Evolutionary conservation across 2,888 invertebrate species (phyloP), one percentile per base, ranked within the genome.

Genomic region (Campoplex capitator): DNA sequence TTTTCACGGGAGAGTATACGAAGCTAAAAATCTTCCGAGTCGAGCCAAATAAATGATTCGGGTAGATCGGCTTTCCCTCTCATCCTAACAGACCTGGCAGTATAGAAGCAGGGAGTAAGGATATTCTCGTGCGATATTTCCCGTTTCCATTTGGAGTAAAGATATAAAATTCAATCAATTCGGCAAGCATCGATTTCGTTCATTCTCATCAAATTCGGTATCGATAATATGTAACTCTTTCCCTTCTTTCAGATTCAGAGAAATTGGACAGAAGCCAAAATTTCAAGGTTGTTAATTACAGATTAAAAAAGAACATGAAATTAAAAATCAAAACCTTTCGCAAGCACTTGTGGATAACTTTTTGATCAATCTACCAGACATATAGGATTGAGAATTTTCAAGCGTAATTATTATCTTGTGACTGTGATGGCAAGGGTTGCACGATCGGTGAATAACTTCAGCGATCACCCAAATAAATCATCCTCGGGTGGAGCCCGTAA

Each of bases 11-110:
- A 56, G 23, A 56, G 9, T 58, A 11, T 28, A 28, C 11, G 1
- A 9, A 28, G 58, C 28, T 58, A n/a, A 58, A 28, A 38, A 38
- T 58, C 13, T 23, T 58, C 28, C 6, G 32, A 62, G 58, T 8
- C 58, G 58, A 32, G 4, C 58, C 28, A 62, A 48, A 51, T 70
- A 2, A 70, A 48, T 70, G 23, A 70, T 70, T 48, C 28, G 48
- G 23, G 45, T 28, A 45, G 16, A 45, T 70, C 70, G 32, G 48
- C 28, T 67, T 23, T 38, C 18, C 38, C 38, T 38, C 7, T 18
- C n/a, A 16, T 38, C 28, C 38, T 2, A 42, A 68, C 6, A 11
- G 16, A 9, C 9, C 11, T 11, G 45, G 45, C 16, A 65, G 13
- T 4, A 18, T 68, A 42, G 23, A 42, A 68, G 11, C 67, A 42